Conservation (phyloP, 2,888 invertebrate genomes). For the Carpatolechia fugitivella region DNA sequence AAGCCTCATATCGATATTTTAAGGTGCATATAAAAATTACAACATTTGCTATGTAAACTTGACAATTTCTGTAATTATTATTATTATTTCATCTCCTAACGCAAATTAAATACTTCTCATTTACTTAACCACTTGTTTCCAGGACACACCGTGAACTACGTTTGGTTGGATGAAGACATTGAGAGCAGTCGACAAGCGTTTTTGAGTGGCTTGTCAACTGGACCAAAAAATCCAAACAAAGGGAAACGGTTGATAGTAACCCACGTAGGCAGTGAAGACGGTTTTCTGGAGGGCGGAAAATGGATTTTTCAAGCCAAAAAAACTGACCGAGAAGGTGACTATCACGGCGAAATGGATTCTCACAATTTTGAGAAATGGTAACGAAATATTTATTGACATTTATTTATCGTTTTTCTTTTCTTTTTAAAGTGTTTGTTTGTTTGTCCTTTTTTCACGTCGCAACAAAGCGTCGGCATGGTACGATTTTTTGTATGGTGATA, state of each 20-base stretch:
- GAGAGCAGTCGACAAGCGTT: conserved; percentile 20
- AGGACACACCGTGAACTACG: conserved; percentile 13
- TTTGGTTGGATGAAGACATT: conserved; percentile 18
- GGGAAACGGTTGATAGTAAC: conserved; percentile 25
- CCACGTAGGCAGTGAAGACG: conserved; percentile 23
- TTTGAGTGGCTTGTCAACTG: conserved; percentile 22
- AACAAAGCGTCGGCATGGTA: too few relatives aligned
- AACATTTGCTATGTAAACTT: too few relatives aligned
- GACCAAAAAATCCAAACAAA: conserved; percentile 22
- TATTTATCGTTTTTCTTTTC: too few relatives aligned
- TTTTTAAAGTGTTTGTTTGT: too few relatives aligned
- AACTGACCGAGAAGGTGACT: conserved; percentile 15
- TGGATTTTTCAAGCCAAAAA: conserved; percentile 26
- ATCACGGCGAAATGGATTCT: conserved; percentile 24
- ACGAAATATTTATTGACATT: background rate
- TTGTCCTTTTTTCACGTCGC: too few relatives aligned
- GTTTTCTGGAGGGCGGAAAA: conserved; percentile 24
- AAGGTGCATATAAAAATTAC: background rate
- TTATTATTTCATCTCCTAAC: too few relatives aligned
- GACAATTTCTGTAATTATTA: too few relatives aligned
- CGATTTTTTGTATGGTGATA: too few relatives aligned
- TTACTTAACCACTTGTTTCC: background rate
- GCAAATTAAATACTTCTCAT: too few relatives aligned
- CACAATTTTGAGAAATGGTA: conserved; percentile 23
- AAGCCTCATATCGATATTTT: too few relatives aligned